Conservation (phyloP, 2,888 invertebrate genomes). For the Drosophila seclusa region DNA sequence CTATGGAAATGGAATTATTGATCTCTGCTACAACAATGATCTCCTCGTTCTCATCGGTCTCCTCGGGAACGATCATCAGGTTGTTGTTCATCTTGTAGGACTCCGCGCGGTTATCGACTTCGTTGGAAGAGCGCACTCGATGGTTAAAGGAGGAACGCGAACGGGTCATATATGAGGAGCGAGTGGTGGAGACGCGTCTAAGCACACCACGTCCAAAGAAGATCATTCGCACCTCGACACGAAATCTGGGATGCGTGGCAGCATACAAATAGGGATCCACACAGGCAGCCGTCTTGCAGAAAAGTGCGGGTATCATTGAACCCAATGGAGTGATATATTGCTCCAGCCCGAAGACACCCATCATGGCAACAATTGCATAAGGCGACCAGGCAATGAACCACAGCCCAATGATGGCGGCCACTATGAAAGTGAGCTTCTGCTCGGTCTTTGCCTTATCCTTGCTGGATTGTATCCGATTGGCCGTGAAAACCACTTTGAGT, state of each 20-base stretch:
- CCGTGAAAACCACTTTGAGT: slow-evolving; percentile 87
- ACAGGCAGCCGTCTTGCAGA: slow-evolving; percentile 93
- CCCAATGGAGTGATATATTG: slow-evolving; percentile 88
- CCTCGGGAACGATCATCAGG: slow-evolving; percentile 75
- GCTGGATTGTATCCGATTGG: slow-evolving; percentile 86
- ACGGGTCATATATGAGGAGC: slow-evolving; percentile 78
- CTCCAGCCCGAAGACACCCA: slow-evolving; percentile 89
- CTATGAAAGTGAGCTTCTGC: slow-evolving; percentile 89
- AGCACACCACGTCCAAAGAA: slow-evolving; percentile 71
- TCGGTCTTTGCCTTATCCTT: slow-evolving; percentile 90
- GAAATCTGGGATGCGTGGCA: slow-evolving; percentile 91
- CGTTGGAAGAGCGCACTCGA: slow-evolving; percentile 55
- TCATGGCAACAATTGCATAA: slow-evolving; percentile 90
- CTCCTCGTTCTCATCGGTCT: slow-evolving; percentile 76
- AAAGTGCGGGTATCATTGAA: slow-evolving; percentile 91
- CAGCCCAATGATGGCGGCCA: slow-evolving; percentile 89
- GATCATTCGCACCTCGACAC: slow-evolving; percentile 86
- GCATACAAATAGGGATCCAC: slow-evolving; percentile 93
- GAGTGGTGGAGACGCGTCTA: slow-evolving; percentile 77
- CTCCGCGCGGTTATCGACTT: slow-evolving; percentile 49
- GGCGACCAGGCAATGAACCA: slow-evolving; percentile 94
- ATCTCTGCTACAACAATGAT: slow-evolving; percentile 68
- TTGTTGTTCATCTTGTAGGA: slow-evolving; percentile 67
- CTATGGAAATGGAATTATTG: slow-evolving; percentile 49
- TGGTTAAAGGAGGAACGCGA: slow-evolving; percentile 75